A percentile compares a stretch with the other conserved stretches of the same genome.
Conservation (phyloP, 2,113 vertebrate species). For the Baryphthengus martii region DNA sequence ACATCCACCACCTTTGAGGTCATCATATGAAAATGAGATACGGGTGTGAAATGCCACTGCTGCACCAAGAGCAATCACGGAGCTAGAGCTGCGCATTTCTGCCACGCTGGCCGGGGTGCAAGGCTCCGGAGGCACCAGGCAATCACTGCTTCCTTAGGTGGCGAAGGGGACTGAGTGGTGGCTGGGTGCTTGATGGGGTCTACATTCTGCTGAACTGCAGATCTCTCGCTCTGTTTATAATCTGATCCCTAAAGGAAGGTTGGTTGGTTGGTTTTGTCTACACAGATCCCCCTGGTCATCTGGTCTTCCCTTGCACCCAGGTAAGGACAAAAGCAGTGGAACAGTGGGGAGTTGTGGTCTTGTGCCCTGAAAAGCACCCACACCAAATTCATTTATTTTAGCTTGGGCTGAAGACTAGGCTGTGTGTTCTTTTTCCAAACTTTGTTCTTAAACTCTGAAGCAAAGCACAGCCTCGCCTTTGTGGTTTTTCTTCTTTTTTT, state of each 20-base stretch:
- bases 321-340: neutral
- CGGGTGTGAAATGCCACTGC: neutral
- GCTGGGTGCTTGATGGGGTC: accelerated
- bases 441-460: constrained; percentile 44
- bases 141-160: accelerated
- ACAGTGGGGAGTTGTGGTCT: neutral
- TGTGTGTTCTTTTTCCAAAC: constrained; percentile 38
- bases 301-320: neutral
- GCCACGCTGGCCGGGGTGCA: accelerated
- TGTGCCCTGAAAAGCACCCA: neutral
- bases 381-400: neutral
- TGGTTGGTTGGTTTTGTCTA: neutral
- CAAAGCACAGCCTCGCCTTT: constrained; percentile 47
- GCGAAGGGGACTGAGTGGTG: accelerated
- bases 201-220: neutral
- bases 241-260: neutral
- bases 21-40: neutral
- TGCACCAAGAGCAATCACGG: neutral
- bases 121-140: neutral
- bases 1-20: neutral
- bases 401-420: neutral
- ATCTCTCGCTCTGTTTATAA: neutral
- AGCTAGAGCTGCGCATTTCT: neutral
- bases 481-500: constrained; percentile 18
- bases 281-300: neutral